Evolutionary conservation across 1,140 invertebrate species (phyloP), one percentile per base, ranked within the genome.

Genomic region (Battus philenor): DNA sequence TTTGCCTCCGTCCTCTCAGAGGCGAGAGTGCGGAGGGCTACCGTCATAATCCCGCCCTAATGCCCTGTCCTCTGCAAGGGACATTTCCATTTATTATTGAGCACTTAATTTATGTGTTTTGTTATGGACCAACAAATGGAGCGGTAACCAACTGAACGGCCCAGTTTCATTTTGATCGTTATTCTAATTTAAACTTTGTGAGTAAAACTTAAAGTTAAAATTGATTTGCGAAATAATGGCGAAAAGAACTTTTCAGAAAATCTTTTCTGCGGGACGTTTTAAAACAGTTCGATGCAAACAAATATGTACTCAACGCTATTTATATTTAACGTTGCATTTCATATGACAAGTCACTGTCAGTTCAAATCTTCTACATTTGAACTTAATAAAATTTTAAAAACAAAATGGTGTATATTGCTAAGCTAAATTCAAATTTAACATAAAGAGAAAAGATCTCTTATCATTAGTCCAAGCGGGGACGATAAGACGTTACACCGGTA

Each of bases 1-100:
- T 10, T 38, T 56, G 47, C 29, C 47, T 31, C 44, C 26, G 59
- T 22, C 36, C 44, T 47, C 46, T 68, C 59, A 50, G 59, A 66
- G 59, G 50, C 55, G 60, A 47, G 56, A 78, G 66, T 68, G 65
- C 59, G 64, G 52, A 71, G 68, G 68, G 66, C 59, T 58, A 62
- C 62, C 60, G 72, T 81, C 77, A 83, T 85, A 85, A 85, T 82
- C 78, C 79, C 69, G 77, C 75, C 78, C 76, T 85, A 85, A 81
- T 83, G 77, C 81, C 75, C 78, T 80, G 81, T 85, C 81, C 81
- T 81, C 79, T 85, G 81, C 77, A 78, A 81, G 68, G 81, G 79
- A 85, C 81, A 85, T 82, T 85, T 81, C 81, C 81, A 85, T 85
- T 85, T 85, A 83, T 85, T 85, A 85, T 85, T 85, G 81, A 83